phyloP scores from a whole-genome alignment of 1,140 invertebrate genomes.

The Papilio polytes region DNA sequence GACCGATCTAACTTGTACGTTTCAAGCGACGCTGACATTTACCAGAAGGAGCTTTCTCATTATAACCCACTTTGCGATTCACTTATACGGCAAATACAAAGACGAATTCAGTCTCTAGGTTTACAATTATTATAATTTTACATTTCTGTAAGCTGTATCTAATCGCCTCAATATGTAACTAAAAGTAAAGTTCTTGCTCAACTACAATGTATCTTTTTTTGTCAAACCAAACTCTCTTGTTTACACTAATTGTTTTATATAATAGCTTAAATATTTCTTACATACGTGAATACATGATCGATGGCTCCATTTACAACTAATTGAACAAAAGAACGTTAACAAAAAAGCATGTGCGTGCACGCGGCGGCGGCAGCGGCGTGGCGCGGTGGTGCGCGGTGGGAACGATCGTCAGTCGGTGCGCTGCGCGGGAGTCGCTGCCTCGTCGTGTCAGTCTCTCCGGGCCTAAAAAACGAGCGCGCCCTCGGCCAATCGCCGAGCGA shows the following conservation, averaged over 20 bases:
- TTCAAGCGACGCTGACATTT: constrained; percentile 35
- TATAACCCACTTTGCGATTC: constrained; percentile 34
- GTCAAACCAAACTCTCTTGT: neutral
- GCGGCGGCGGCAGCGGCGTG: constrained; percentile 10
- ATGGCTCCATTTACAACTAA: constrained; percentile 20
- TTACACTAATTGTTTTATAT: neutral
- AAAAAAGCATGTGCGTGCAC: constrained; percentile 42
- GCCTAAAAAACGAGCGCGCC: constrained; percentile 64
- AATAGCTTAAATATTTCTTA: neutral
- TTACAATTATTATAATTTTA: neutral
- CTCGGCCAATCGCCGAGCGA: constrained; percentile 62
- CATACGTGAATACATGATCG: neutral
- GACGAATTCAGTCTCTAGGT: neutral
- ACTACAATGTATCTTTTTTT: neutral
- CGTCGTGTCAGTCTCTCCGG: constrained; percentile 73
- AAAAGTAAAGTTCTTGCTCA: neutral
- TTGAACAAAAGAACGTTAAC: constrained; percentile 33
- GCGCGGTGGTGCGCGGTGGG: neutral
- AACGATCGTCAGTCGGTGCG: constrained; percentile 56
- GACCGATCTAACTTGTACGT: constrained; percentile 32
- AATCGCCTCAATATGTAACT: neutral
- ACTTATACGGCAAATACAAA: constrained; percentile 4
- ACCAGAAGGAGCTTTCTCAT: constrained; percentile 6
- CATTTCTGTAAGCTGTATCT: neutral
- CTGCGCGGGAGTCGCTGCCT: constrained; percentile 74